Evolutionary conservation across 1,140 invertebrate species (phyloP), one percentile per base, ranked within the genome.

Genomic region (Dinothrombium tinctorium): DNA sequence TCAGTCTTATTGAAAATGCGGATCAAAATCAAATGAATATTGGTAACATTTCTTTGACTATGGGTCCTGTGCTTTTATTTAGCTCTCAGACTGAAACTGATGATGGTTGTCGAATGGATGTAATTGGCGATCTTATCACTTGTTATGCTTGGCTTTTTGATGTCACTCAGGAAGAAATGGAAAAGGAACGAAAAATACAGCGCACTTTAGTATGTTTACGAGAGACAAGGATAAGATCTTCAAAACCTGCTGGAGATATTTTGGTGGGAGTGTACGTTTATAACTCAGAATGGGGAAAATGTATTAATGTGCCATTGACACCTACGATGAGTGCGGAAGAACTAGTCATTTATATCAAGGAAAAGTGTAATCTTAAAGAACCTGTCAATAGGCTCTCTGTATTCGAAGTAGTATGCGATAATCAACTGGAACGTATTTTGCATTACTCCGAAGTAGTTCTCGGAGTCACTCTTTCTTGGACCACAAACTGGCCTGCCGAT

Each of bases 51-150:
- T 73, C 77, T 4, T 67, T 76, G 1, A 70, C 82, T 29, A 82
- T 77, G 76, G 76, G 75, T 1, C 77, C 78, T 2, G 80, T 75
- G 4, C 57, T 82, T 32, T 71, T 82, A 67, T 73, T 74, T 43
- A 65, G 69, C 3, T 69, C 73, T 31, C 67, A 62, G 43, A 19
- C 22, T 26, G 12, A 21, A 21, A 19, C 14, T 31, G 8, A 21
- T 41, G 21, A 9, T 41, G 24, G 9, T 28, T 26, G 11, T 25
- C 15, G 42, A 50, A 66, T 69, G 6, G 65, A 66, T 51, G 72
- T 77, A 0, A 58, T 78, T 0, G 57, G 59, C n/a, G 73, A 79
- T 52, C 53, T 78, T 21, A 76, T 79, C 43, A 52, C 53, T 22
- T 45, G 68, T 3, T 73, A 69, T 50, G 60, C 62, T 11, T 54